A percentile compares a stretch with the other conserved stretches of the same genome.
phyloP scores from a whole-genome alignment of 2,888 invertebrate species.

The Dexiosoma caninum region DNA sequence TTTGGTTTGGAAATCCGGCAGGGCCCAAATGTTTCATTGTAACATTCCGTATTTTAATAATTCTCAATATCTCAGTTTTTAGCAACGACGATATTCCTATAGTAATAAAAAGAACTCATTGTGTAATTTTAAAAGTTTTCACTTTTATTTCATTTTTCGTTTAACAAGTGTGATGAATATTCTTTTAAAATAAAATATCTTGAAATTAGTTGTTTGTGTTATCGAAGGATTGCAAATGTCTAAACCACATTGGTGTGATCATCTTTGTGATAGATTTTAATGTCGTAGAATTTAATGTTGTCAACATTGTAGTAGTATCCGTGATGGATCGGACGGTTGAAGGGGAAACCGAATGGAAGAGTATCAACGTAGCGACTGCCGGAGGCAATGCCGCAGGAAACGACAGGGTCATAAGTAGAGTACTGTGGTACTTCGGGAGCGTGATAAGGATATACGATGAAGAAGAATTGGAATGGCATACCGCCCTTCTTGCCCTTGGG shows the following conservation, averaged over 20 bases:
- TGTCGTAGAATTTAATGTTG: slow-evolving; percentile 84
- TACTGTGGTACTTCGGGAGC: slow-evolving; percentile 77
- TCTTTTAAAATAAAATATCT: background rate
- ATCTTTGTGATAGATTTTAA: slow-evolving; percentile 83
- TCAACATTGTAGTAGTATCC: slow-evolving; percentile 81
- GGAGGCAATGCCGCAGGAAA: slow-evolving; percentile 79
- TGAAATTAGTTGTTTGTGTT: background rate
- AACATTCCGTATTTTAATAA: no score
- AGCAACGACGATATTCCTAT: no score
- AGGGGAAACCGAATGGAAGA: slow-evolving; percentile 85
- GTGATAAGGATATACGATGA: slow-evolving; percentile 80
- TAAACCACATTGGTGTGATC: slow-evolving; percentile 74
- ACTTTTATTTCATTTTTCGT: no score
- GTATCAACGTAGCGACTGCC: slow-evolving; percentile 76
- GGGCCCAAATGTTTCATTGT: no score
- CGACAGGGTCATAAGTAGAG: slow-evolving; percentile 79
- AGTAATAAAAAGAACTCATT: no score
- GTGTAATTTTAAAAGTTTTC: no score
- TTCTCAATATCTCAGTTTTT: no score
- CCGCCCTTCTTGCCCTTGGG: slow-evolving; percentile 83
- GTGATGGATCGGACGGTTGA: slow-evolving; percentile 83
- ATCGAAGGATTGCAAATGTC: no score
- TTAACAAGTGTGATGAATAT: background rate
- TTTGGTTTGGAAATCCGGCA: no score
- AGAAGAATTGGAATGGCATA: slow-evolving; percentile 81